These are phyloP conservation scores for Capromys pilorides DNA, from an alignment of 2,797 vertebrate species.

Conservation along the genomic window DNA sequence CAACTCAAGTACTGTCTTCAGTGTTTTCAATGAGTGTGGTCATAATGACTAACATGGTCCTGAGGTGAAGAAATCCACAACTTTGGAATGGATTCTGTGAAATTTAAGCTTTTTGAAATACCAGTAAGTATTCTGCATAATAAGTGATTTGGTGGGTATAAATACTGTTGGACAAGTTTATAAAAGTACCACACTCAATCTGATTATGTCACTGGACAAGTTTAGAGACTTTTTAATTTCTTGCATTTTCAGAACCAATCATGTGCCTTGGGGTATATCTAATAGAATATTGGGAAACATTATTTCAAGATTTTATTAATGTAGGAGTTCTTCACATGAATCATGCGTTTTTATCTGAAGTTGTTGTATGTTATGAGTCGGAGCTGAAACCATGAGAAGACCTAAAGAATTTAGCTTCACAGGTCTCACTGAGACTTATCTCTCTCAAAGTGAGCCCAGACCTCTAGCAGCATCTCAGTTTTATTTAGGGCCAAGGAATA, in stretches of 20 bases:
- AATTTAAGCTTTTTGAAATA: not conserved
- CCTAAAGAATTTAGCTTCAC: too few relatives aligned
- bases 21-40: conserved; percentile 15
- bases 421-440: too few relatives aligned
- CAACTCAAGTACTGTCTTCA: conserved; percentile 54
- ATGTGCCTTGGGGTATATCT: not conserved
- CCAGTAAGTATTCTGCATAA: not conserved
- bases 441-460: too few relatives aligned
- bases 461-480: too few relatives aligned
- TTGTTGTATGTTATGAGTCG: too few relatives aligned
- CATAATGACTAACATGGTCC: not conserved
- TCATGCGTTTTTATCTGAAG: not conserved
- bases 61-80: conserved; percentile 4
- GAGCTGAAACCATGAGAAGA: too few relatives aligned
- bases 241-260: conserved; percentile 15
- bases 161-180: not conserved
- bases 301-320: conserved; percentile 41
- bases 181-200: too few relatives aligned
- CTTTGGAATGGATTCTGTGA: conserved; percentile 26
- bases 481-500: too few relatives aligned
- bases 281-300: conserved; percentile 25
- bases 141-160: not conserved
- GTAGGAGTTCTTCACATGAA: not conserved
- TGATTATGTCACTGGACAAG: not conserved
- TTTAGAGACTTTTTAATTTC: conserved; percentile 2